Conservation (phyloP, 2,113 vertebrate genomes). For the Scytalopus superciliaris region DNA sequence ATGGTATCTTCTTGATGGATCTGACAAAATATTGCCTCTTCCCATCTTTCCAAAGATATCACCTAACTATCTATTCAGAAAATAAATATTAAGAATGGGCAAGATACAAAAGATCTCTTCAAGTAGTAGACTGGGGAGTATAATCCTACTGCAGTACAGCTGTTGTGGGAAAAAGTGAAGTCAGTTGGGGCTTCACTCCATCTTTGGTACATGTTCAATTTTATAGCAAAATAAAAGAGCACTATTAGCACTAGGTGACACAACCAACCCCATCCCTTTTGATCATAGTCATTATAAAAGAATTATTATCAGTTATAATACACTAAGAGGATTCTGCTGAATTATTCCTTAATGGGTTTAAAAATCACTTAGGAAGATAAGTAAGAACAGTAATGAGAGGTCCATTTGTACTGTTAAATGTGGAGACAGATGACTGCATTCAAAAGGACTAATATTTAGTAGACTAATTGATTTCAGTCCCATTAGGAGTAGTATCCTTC, state of each 20-base stretch:
- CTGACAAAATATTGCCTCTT: background rate
- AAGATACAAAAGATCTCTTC: background rate
- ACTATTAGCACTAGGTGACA: background rate
- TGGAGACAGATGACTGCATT: background rate
- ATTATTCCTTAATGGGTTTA: conserved; percentile 24
- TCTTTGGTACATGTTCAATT: background rate
- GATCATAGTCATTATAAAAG: background rate
- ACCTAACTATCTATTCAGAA: background rate
- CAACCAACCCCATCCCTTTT: background rate
- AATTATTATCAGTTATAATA: background rate
- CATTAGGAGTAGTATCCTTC: background rate
- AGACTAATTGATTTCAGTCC: background rate
- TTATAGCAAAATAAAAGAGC: background rate
- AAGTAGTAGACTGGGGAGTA: background rate
- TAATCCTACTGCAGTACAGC: background rate
- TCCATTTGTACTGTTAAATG: background rate
- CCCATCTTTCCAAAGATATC: background rate
- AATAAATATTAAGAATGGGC: background rate
- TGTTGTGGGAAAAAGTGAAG: background rate
- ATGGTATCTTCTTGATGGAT: background rate
- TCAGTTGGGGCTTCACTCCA: background rate
- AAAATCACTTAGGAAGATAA: background rate
- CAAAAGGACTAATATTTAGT: background rate
- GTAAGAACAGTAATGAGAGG: background rate
- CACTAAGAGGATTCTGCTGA: conserved; percentile 4